phyloP scores from a whole-genome alignment of 64 coral and sea anemone species.

The Platygyra sinensis region DNA sequence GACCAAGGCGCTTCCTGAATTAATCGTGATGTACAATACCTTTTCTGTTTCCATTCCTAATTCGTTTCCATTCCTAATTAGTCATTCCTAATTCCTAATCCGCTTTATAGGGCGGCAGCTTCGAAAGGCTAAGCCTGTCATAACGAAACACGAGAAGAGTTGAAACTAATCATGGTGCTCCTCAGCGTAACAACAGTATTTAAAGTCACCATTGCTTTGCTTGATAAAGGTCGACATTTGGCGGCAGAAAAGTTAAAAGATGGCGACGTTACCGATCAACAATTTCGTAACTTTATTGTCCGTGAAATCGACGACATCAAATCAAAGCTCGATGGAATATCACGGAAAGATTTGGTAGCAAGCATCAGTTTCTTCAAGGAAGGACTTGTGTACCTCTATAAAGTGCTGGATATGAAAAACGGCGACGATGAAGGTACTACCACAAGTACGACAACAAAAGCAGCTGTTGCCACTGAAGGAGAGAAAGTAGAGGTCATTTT shows the following conservation, averaged over 20 bases:
- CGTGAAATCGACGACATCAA: conserved; percentile 54
- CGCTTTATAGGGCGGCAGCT: too few species aligned
- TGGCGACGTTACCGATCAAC: conserved; percentile 32
- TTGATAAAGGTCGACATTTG: conserved; percentile 22
- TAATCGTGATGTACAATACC: too few species aligned
- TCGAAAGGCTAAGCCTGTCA: too few species aligned
- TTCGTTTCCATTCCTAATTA: too few species aligned
- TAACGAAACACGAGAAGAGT: too few species aligned
- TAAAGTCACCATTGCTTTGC: conserved; percentile 5
- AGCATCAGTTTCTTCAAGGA: conserved; percentile 41
- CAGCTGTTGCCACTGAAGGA: background rate
- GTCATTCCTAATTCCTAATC: too few species aligned
- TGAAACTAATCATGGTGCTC: too few species aligned
- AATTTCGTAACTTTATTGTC: background rate
- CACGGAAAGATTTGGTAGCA: conserved; percentile 34
- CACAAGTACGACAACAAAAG: too few species aligned
- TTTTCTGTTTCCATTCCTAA: too few species aligned
- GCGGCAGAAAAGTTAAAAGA: background rate
- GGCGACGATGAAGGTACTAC: background rate
- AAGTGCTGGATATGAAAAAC: background rate
- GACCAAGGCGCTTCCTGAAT: too few species aligned
- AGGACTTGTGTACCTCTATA: conserved; percentile 25
- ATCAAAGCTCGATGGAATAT: conserved; percentile 43
- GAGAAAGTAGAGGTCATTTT: too few species aligned
- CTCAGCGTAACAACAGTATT: background rate